Percentiles rank a stretch among this genome's conserved stretches.
Evolutionary conservation across 1,140 invertebrate species (phyloP).

Genomic region (Proales similis): DNA sequence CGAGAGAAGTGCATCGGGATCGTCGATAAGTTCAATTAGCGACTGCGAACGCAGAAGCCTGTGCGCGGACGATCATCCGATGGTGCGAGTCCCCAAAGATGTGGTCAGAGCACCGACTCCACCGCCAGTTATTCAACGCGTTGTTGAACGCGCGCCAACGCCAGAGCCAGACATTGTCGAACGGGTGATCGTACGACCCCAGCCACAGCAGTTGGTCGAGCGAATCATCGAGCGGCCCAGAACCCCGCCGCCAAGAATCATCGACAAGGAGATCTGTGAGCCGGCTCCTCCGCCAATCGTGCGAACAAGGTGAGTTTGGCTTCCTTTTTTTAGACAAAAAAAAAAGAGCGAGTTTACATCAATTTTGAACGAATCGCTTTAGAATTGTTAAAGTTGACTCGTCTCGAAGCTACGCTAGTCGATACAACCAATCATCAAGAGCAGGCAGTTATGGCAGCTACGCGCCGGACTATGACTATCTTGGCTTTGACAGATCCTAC

Average conservation of each 20-base stretch:
- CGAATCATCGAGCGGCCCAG: slow-evolving; percentile 36
- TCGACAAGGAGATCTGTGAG: slow-evolving; percentile 33
- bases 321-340: neutral
- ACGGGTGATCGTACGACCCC: slow-evolving; percentile 31
- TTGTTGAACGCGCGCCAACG: slow-evolving; percentile 38
- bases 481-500: slow-evolving; percentile 8
- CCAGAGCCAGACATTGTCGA: slow-evolving; percentile 33
- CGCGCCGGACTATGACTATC: neutral
- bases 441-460: neutral
- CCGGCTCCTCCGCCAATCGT: slow-evolving; percentile 37
- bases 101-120: slow-evolving; percentile 34
- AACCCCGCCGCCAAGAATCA: slow-evolving; percentile 38
- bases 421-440: too few species aligned
- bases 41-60: slow-evolving; percentile 20
- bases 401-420: neutral
- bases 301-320: slow-evolving; percentile 17
- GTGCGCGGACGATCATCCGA: slow-evolving; percentile 9
- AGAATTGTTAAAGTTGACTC: slow-evolving; percentile 35
- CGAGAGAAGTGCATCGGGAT: slow-evolving; percentile 6
- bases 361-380: neutral
- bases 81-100: slow-evolving; percentile 16
- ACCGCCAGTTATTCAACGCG: slow-evolving; percentile 34
- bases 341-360: neutral
- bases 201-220: slow-evolving; percentile 33
- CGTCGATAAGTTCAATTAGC: slow-evolving; percentile 35